Evolutionary conservation across 2,888 invertebrate genomes (phyloP).

Genomic region (Cataglyphis rosenhaueri): DNA sequence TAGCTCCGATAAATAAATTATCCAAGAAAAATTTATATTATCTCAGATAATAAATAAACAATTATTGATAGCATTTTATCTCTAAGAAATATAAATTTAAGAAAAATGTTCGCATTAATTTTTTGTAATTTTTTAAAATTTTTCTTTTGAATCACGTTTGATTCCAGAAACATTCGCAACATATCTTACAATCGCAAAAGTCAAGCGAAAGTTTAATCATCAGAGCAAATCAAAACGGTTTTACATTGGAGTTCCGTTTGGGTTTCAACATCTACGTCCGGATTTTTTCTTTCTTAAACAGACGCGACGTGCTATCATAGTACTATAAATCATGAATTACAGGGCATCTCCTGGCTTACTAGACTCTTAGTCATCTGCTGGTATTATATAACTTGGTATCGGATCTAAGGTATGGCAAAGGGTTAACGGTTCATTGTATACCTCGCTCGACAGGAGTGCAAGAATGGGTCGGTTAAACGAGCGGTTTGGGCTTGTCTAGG

Average conservation of each 20-base stretch:
- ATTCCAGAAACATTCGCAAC: slow-evolving; percentile 29
- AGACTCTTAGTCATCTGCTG: neutral
- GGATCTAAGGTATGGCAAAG: neutral
- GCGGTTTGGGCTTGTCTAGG: neutral
- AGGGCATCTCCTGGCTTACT: neutral
- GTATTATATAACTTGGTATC: slow-evolving; percentile 5
- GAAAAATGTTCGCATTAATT: neutral
- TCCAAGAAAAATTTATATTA: neutral
- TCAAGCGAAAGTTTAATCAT: slow-evolving; percentile 4
- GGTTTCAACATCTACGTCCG: neutral
- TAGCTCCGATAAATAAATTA: neutral
- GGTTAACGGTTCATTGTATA: slow-evolving; percentile 20
- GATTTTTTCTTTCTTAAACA: neutral
- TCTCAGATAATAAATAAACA: neutral
- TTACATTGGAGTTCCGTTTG: slow-evolving; percentile 50
- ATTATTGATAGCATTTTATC: neutral
- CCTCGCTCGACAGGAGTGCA: neutral
- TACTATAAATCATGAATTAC: slow-evolving; percentile 5
- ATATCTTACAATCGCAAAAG: slow-evolving; percentile 51
- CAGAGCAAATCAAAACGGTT: slow-evolving; percentile 62
- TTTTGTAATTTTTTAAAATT: neutral
- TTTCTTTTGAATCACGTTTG: slow-evolving; percentile 49
- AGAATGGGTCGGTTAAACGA: slow-evolving; percentile 40
- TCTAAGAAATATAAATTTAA: neutral
- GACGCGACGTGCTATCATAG: neutral